Evolutionary conservation across 2,113 vertebrate species (phyloP).

Genomic region (Urocitellus parryii): DNA sequence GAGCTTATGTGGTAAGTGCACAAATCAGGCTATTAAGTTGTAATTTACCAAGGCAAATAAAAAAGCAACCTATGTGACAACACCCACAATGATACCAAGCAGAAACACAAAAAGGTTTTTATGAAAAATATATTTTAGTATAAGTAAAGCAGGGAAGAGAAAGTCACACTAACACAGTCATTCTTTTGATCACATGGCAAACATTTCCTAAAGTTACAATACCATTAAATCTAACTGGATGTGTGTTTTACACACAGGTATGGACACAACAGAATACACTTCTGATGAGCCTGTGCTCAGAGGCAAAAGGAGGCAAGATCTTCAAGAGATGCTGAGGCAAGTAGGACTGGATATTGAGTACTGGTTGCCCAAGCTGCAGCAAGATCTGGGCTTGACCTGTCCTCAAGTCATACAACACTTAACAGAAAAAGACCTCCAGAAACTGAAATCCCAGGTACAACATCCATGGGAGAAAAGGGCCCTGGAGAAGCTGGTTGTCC

Average conservation of each 20-base stretch:
- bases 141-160: not conserved
- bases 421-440: slow-evolving; percentile 52
- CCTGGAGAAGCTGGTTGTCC: slow-evolving; percentile 38
- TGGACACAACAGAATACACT: not conserved
- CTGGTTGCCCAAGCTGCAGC: slow-evolving; percentile 72
- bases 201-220: not conserved
- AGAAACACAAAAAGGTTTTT: not conserved
- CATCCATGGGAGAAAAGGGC: slow-evolving; percentile 60
- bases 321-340: slow-evolving; percentile 51
- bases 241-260: slow-evolving; percentile 62
- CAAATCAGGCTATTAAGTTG: not conserved
- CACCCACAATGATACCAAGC: not conserved
- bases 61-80: not conserved
- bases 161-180: not conserved
- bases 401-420: slow-evolving; percentile 66
- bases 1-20: not conserved
- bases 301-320: not conserved
- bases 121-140: too few relatives aligned
- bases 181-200: not conserved
- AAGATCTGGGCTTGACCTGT: not conserved
- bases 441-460: slow-evolving; percentile 39
- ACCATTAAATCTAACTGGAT: not conserved
- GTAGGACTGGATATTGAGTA: slow-evolving; percentile 48
- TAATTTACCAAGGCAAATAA: not conserved
- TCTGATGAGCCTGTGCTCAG: accelerated